phyloP scores from a whole-genome alignment of 2,888 invertebrate genomes.

The Eurytoma adleriae region DNA sequence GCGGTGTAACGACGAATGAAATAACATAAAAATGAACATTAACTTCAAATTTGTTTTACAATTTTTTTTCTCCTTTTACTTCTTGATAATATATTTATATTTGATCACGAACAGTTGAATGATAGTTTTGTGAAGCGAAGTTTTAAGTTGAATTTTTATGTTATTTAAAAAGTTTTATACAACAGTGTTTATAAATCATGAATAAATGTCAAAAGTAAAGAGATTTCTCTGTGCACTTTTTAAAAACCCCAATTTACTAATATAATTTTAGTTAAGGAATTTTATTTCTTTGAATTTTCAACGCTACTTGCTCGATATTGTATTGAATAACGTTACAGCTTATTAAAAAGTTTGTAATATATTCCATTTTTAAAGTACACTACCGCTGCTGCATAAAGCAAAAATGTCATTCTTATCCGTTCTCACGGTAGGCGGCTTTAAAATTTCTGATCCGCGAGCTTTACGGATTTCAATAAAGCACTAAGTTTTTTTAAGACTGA shows the following conservation, averaged over 20 bases:
- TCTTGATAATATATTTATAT: slow-evolving; percentile 11
- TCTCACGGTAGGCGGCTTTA: slow-evolving; percentile 3
- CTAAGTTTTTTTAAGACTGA: not conserved
- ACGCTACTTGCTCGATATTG: too few relatives aligned
- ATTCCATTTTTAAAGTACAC: too few relatives aligned
- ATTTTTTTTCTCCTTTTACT: slow-evolving; percentile 27
- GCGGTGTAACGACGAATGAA: slow-evolving; percentile 25
- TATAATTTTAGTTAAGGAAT: too few relatives aligned
- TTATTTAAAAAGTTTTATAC: slow-evolving; percentile 53
- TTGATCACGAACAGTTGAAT: not conserved
- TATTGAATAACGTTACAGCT: too few relatives aligned
- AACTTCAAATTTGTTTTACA: slow-evolving; percentile 15
- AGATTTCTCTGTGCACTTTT: not conserved
- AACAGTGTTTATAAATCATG: slow-evolving; percentile 48
- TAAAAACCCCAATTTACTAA: too few relatives aligned
- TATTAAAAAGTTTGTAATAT: too few relatives aligned
- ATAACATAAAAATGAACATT: slow-evolving; percentile 25
- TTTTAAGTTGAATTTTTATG: slow-evolving; percentile 39
- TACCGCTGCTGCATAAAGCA: too few relatives aligned
- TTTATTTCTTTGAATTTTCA: too few relatives aligned
- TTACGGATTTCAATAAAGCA: slow-evolving; percentile 1
- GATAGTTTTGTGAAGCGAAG: slow-evolving; percentile 15
- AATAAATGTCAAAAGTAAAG: slow-evolving; percentile 49
- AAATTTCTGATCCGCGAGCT: not conserved
- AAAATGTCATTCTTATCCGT: slow-evolving; percentile 2